These are phyloP conservation scores for Drosophila nigritarsus DNA, from an alignment of 2,888 invertebrate species.

Conservation along the genomic window DNA sequence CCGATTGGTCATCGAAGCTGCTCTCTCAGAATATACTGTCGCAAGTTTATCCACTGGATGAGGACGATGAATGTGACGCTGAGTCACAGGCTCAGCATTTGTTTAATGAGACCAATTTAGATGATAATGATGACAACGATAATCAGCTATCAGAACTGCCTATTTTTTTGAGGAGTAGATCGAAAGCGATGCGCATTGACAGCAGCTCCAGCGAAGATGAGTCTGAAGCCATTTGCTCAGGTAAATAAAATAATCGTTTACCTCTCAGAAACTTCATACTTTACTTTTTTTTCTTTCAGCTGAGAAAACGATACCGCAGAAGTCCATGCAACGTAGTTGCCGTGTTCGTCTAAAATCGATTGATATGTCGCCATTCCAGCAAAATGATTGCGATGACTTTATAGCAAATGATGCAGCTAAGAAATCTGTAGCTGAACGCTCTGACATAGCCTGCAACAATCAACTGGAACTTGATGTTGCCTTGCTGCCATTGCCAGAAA, in stretches of 20 bases:
- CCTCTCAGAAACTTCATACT: background rate
- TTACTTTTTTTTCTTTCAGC: constrained; percentile 9
- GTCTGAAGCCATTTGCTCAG: background rate
- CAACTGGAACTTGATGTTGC: background rate
- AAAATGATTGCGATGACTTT: background rate
- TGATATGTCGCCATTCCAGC: background rate
- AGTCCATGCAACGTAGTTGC: background rate
- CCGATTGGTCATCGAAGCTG: constrained; percentile 77
- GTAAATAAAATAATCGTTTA: background rate
- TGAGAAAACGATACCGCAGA: background rate
- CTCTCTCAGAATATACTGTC: constrained; percentile 76
- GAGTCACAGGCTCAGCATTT: constrained; percentile 9
- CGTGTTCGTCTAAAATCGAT: constrained; percentile 18
- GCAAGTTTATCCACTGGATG: constrained; percentile 70
- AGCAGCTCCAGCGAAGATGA: constrained; percentile 41
- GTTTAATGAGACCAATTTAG: background rate
- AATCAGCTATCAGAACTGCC: background rate
- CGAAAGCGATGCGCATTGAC: constrained; percentile 37
- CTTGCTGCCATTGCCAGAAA: background rate
- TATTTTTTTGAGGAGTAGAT: background rate
- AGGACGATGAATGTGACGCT: constrained; percentile 8
- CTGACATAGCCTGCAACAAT: background rate
- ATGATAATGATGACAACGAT: background rate
- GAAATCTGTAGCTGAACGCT: background rate
- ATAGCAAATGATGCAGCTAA: background rate